phyloP scores from a whole-genome alignment of 2,113 vertebrate species.

The Campylorhamphus procurvoides region DNA sequence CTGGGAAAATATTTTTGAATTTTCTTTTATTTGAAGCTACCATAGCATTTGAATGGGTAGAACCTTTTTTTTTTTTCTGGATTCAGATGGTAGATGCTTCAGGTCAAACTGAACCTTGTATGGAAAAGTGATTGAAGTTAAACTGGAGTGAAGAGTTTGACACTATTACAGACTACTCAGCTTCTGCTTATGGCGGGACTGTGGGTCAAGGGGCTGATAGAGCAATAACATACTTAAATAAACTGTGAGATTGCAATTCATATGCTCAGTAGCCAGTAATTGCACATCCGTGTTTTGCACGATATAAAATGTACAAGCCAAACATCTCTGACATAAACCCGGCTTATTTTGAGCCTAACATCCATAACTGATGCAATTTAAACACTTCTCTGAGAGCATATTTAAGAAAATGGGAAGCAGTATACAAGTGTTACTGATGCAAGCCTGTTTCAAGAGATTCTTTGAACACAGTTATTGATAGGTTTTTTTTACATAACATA shows the following conservation, averaged over 20 bases:
- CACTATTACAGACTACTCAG: not conserved
- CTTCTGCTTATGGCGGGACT: constrained; percentile 23
- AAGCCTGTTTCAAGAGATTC: constrained; percentile 34
- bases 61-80: not conserved
- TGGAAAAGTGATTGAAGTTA: not conserved
- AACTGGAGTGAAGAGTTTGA: not conserved
- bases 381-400: constrained; percentile 45
- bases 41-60: not conserved
- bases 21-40: constrained; percentile 31
- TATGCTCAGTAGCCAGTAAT: constrained; percentile 39
- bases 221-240: constrained; percentile 32
- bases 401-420: constrained; percentile 59
- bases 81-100: not conserved
- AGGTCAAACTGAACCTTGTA: not conserved
- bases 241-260: constrained; percentile 39
- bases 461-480: constrained; percentile 68
- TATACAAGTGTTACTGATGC: constrained; percentile 43
- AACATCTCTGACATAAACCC: constrained; percentile 16
- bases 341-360: constrained; percentile 44
- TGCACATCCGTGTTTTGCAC: not conserved
- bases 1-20: constrained; percentile 41
- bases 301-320: not conserved
- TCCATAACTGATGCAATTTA: constrained; percentile 53
- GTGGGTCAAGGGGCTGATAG: constrained; percentile 12
- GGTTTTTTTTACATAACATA: constrained; percentile 60